Base-by-base conservation (phyloP, 2,888 invertebrate species). In the Deilephila porcellus region DNA sequence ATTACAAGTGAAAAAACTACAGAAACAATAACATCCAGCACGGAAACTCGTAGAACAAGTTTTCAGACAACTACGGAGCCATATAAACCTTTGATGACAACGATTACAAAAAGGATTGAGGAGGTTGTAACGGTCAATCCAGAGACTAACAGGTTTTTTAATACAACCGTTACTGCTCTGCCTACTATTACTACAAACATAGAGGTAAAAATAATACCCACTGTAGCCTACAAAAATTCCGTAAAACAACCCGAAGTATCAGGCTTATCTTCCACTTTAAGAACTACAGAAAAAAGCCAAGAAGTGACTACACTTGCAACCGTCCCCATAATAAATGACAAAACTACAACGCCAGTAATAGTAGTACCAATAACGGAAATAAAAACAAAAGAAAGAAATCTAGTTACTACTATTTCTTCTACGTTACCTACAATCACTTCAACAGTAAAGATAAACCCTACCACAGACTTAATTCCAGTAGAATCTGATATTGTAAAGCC, bases 1-100 rank as follows among this genome's bases (percentile, higher is more conserved):
- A 59, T 53, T 14, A 45, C 56, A 56, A 71, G 14, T 59, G 5
- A 20, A 20, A 71, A n/a, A 7, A 71, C 8, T 5, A 32, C 59
- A 14, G 71, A 59, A n/a, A 1, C 37, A 14, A 17, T 37, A n/a
- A 32, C n/a, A n/a, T 34, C 37, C 34, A 71, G 14, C 14, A 34
- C 59, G 4, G 71, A 59, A 71, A 59, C n/a, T 25, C 25, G 1
- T 14, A 67, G 25, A 67, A 52, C 52, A 52, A 25, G 4, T 20
- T 67, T 25, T 25, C 67, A 67, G 25, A 25, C 17, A 52, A 67
- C 67, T 14, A 67, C 52, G 5, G 67, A 67, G 6, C 25, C 67
- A 14, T 25, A 17, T 4, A 64, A 64, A 17, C 20, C 45, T 25
- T 4, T 45, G 14, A 25, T 17, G 17, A 25, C 3, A 45, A 17